These are phyloP conservation scores for Geodia barretti DNA, from an alignment of 37 sponge, comb jelly and placozoan species.

Conservation along the genomic window DNA sequence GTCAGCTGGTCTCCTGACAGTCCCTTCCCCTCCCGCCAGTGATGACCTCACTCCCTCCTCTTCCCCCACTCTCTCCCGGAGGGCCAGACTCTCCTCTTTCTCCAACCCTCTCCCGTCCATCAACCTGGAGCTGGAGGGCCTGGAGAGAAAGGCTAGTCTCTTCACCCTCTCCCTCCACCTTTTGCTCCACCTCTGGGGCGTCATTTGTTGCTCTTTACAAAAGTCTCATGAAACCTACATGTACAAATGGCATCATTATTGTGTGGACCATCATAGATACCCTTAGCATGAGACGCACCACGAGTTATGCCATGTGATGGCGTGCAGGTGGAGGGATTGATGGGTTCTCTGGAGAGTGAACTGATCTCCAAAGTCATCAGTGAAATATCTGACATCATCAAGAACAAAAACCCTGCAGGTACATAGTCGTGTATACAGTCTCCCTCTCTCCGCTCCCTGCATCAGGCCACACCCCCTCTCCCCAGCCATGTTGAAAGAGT, in stretches of 20 bases:
- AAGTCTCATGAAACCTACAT: no score
- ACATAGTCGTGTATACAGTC: no score
- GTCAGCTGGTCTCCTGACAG: background rate
- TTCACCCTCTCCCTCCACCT: background rate
- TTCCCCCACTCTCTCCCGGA: conserved; percentile 19
- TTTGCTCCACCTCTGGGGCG: no score
- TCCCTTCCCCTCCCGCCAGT: background rate
- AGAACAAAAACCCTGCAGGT: no score
- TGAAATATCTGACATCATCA: no score
- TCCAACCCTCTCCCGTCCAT: conserved; percentile 46
- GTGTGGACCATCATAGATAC: no score
- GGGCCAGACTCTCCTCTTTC: conserved; percentile 21
- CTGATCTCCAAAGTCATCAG: conserved; percentile 26
- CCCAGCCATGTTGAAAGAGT: conserved; percentile 6
- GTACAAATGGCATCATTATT: no score
- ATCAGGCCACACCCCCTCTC: background rate
- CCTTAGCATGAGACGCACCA: no score
- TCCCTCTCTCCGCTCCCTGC: background rate
- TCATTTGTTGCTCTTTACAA: background rate
- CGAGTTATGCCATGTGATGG: no score
- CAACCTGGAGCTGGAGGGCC: conserved; percentile 41
- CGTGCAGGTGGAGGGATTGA: conserved; percentile 7
- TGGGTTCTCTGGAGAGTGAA: conserved; percentile 26
- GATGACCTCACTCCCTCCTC: conserved; percentile 38
- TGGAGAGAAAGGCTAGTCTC: conserved; percentile 20